Conservation (phyloP, 2,113 vertebrate genomes). For the Oryzias celebensis region DNA sequence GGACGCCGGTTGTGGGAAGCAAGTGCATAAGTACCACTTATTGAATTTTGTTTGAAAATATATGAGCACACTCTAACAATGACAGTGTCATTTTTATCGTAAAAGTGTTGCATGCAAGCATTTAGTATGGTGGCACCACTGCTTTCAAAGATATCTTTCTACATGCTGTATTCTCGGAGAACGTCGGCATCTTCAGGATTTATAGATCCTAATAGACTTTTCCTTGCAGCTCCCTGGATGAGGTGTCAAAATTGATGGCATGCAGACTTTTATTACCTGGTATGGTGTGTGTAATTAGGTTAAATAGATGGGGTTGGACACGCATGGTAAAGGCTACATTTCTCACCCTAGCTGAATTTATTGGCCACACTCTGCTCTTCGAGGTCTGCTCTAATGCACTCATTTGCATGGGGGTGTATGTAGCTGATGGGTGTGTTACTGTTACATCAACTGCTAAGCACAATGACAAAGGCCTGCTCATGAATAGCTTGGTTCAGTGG, state of each 20-base stretch:
- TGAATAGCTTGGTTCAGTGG: constrained; percentile 70
- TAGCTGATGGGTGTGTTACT: constrained; percentile 73
- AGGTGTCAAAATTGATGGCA: constrained; percentile 78
- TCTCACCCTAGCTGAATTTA: constrained; percentile 76
- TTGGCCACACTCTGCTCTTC: constrained; percentile 69
- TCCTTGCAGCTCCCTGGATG: constrained; percentile 60
- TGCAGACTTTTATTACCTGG: constrained; percentile 79
- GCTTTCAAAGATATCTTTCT: constrained; percentile 52
- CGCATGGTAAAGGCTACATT: constrained; percentile 75
- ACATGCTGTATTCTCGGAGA: constrained; percentile 46
- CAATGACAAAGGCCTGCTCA: constrained; percentile 62
- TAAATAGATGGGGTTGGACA: constrained; percentile 79
- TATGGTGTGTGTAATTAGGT: constrained; percentile 81
- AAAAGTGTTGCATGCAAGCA: constrained; percentile 19
- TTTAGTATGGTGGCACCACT: constrained; percentile 16
- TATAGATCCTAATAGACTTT: constrained; percentile 74
- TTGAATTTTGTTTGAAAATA: too few relatives aligned
- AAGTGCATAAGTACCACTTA: too few relatives aligned
- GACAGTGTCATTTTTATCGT: constrained; percentile 27
- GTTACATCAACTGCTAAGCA: constrained; percentile 65
- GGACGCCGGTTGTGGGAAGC: too few relatives aligned
- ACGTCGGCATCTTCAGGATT: constrained; percentile 66
- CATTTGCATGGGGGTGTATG: constrained; percentile 76
- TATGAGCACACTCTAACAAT: constrained; percentile 14
- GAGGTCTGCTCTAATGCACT: constrained; percentile 72